These are phyloP conservation scores for Notolabrus celidotus DNA, from an alignment of 2,797 vertebrate genomes.

Conservation along the genomic window DNA sequence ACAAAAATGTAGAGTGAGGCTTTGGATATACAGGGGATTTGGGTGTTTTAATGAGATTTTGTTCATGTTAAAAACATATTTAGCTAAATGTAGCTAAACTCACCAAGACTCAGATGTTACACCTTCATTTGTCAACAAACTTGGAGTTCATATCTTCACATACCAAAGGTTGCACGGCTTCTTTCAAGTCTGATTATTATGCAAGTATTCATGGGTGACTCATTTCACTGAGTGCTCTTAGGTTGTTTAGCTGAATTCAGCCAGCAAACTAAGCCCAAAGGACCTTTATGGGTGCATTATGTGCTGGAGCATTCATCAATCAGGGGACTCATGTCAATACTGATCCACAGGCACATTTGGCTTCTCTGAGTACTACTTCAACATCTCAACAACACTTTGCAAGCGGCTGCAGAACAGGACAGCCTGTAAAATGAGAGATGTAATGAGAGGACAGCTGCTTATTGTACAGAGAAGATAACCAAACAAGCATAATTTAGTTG, in stretches of 20 bases:
- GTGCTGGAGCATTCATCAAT: constrained; percentile 45
- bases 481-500: neutral
- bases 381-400: constrained; percentile 37
- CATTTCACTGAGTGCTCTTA: constrained; percentile 56
- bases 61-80: neutral
- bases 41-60: constrained; percentile 6
- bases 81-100: neutral
- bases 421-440: neutral
- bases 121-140: neutral
- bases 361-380: constrained; percentile 58
- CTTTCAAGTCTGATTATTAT: constrained; percentile 42
- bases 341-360: constrained; percentile 31
- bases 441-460: constrained; percentile 17
- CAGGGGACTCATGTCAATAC: constrained; percentile 36
- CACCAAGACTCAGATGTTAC: neutral
- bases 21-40: no score
- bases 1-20: no score
- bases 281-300: constrained; percentile 62
- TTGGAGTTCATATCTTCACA: constrained; percentile 16
- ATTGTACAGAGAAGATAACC: constrained; percentile 6
- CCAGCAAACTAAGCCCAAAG: constrained; percentile 31
- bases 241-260: constrained; percentile 55
- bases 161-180: constrained; percentile 9
- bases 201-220: constrained; percentile 51
- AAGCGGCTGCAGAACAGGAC: constrained; percentile 18